Evolutionary conservation across 2,888 invertebrate genomes (phyloP).

Genomic region (Erynnis tages): DNA sequence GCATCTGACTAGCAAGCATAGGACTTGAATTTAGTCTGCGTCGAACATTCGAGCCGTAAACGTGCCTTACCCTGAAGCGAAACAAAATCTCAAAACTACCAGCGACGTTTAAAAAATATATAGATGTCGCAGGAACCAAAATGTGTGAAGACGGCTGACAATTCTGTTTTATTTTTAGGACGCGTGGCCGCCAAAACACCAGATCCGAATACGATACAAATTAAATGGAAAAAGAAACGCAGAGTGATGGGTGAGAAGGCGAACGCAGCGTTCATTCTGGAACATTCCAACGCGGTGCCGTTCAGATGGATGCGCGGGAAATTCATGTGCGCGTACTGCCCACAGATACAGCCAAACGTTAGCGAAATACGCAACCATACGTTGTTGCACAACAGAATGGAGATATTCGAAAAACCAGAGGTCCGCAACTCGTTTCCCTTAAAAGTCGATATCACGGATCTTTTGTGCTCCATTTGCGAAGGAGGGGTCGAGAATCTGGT

Average conservation of each 20-base stretch:
- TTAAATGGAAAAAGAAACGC: slow-evolving; percentile 53
- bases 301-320: slow-evolving; percentile 60
- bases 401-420: slow-evolving; percentile 45
- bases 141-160: slow-evolving; percentile 12
- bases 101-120: slow-evolving; percentile 53
- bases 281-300: slow-evolving; percentile 57
- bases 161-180: slow-evolving; percentile 56
- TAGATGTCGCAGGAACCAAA: slow-evolving; percentile 34
- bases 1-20: slow-evolving; percentile 60
- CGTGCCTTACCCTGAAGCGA: slow-evolving; percentile 59
- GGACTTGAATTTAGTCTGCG: not conserved
- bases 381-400: slow-evolving; percentile 45
- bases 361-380: slow-evolving; percentile 50
- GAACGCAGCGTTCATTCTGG: slow-evolving; percentile 57
- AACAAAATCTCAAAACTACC: no score
- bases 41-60: slow-evolving; percentile 45
- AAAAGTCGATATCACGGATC: slow-evolving; percentile 55
- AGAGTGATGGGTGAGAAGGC: slow-evolving; percentile 46
- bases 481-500: slow-evolving; percentile 37
- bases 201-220: slow-evolving; percentile 33
- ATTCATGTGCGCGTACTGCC: slow-evolving; percentile 62
- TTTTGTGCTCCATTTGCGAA: slow-evolving; percentile 50
- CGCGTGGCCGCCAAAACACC: slow-evolving; percentile 35
- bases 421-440: slow-evolving; percentile 54
- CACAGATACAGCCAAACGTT: slow-evolving; percentile 42